These are phyloP conservation scores for Phalacrocorax brasilianus DNA, from an alignment of 2,113 vertebrate genomes.

Conservation along the genomic window DNA sequence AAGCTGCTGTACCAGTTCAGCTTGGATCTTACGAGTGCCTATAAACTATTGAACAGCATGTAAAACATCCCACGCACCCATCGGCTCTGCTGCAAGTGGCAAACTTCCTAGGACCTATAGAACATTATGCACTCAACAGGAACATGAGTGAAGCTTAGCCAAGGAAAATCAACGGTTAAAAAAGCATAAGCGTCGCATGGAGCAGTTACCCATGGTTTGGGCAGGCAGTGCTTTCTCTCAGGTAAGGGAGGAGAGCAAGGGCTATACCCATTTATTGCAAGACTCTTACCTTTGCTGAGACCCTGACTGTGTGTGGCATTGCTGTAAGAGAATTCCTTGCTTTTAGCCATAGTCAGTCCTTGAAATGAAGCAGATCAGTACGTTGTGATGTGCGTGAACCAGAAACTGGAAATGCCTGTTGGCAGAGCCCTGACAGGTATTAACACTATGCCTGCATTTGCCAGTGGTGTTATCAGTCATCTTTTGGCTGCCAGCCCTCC, in stretches of 20 bases:
- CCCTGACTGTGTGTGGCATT: neutral
- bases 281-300: neutral
- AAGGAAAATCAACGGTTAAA: conserved; percentile 3
- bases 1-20: neutral
- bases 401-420: conserved; percentile 68
- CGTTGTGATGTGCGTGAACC: neutral
- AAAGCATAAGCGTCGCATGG: neutral
- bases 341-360: neutral
- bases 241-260: neutral
- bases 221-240: neutral
- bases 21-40: neutral
- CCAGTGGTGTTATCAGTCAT: conserved; percentile 43
- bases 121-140: neutral
- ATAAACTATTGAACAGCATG: neutral
- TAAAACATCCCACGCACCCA: neutral
- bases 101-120: conserved; percentile 14
- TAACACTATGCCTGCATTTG: conserved; percentile 25
- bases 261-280: neutral
- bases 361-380: neutral
- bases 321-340: neutral
- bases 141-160: neutral
- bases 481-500: neutral
- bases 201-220: neutral
- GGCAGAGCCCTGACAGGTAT: conserved; percentile 24
- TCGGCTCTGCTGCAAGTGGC: neutral